phyloP scores from a whole-genome alignment of 92 coral and sea anemone genomes.

The Porites evermanni region DNA sequence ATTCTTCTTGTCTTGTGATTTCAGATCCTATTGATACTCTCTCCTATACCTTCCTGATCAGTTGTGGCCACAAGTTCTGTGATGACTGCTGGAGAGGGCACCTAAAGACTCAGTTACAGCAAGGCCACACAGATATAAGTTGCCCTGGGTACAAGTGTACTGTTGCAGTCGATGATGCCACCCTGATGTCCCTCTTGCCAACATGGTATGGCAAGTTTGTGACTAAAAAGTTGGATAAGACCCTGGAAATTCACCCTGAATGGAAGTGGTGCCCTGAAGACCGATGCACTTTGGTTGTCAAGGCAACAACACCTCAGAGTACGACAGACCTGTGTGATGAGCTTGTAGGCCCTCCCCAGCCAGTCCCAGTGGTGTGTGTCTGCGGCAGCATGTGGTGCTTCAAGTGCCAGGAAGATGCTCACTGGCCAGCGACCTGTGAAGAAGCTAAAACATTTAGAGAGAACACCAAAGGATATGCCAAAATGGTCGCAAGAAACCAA shows the following conservation, averaged over 20 bases:
- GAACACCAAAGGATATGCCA: slow-evolving; percentile 51
- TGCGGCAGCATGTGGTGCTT: slow-evolving; percentile 83
- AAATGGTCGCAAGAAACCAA: slow-evolving; percentile 37
- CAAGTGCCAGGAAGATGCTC: slow-evolving; percentile 76
- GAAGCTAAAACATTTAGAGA: slow-evolving; percentile 68
- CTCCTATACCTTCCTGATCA: slow-evolving; percentile 22
- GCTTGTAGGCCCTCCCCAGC: neutral
- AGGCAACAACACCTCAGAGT: slow-evolving; percentile 14
- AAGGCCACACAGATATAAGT: slow-evolving; percentile 55
- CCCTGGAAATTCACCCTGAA: slow-evolving; percentile 50
- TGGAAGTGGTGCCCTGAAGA: slow-evolving; percentile 77
- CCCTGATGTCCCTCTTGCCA: slow-evolving; percentile 68
- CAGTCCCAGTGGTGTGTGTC: slow-evolving; percentile 72
- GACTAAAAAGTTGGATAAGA: slow-evolving; percentile 22
- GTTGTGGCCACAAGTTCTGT: slow-evolving; percentile 75
- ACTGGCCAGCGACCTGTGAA: slow-evolving; percentile 87
- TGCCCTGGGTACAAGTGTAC: slow-evolving; percentile 77
- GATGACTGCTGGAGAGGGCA: slow-evolving; percentile 76
- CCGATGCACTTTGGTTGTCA: slow-evolving; percentile 54
- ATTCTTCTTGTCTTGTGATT: neutral
- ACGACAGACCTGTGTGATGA: neutral
- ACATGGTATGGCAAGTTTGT: slow-evolving; percentile 33
- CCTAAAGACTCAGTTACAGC: slow-evolving; percentile 55
- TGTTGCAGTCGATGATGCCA: slow-evolving; percentile 58
- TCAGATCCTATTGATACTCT: neutral